These are phyloP conservation scores for Synanthedon andrenaeformis DNA, from an alignment of 2,888 invertebrate species.

Conservation along the genomic window DNA sequence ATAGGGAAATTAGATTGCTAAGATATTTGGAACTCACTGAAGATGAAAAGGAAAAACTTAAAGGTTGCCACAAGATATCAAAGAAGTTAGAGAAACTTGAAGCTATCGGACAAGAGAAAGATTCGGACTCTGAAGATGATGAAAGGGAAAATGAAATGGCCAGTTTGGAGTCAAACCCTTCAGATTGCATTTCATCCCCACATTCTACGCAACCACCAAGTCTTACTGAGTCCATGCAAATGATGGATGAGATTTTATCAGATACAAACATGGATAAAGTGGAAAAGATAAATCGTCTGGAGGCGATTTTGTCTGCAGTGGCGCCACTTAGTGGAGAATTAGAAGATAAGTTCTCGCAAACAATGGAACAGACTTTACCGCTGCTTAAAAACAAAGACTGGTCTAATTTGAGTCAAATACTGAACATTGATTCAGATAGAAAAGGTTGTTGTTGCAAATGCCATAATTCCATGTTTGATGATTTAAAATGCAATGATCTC, in stretches of 20 bases:
- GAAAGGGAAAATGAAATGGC: constrained; percentile 82
- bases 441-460: constrained; percentile 70
- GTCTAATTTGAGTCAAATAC: constrained; percentile 63
- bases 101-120: constrained; percentile 80
- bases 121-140: constrained; percentile 81
- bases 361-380: constrained; percentile 65
- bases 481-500: constrained; percentile 55
- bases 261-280: constrained; percentile 86
- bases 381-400: constrained; percentile 66
- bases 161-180: constrained; percentile 83
- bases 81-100: constrained; percentile 92
- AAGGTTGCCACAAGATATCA: constrained; percentile 91
- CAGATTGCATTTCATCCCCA: constrained; percentile 81
- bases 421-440: constrained; percentile 53
- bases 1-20: constrained; percentile 89
- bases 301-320: constrained; percentile 86
- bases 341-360: constrained; percentile 63
- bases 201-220: constrained; percentile 84
- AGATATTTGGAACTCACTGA: constrained; percentile 91
- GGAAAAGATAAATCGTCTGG: constrained; percentile 87
- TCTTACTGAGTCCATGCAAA: constrained; percentile 89
- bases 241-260: constrained; percentile 86
- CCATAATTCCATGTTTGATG: constrained; percentile 57
- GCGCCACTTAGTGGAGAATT: constrained; percentile 76
- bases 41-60: constrained; percentile 91